Evolutionary conservation across 2,113 vertebrate genomes (phyloP).

Genomic region (Sorex araneus): DNA sequence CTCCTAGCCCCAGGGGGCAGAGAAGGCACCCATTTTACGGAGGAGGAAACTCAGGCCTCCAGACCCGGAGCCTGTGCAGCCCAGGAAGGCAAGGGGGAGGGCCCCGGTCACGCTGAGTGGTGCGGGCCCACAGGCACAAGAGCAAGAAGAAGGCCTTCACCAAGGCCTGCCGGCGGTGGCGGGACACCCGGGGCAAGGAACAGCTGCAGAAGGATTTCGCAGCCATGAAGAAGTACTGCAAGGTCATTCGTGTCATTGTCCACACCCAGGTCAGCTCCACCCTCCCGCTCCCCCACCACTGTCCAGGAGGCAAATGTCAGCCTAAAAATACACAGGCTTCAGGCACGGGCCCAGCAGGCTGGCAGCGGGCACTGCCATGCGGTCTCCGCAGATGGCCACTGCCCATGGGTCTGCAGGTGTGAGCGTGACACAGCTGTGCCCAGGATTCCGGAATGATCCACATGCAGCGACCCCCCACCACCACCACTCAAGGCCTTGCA

Average conservation of each 20-base stretch:
- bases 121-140: constrained; percentile 87
- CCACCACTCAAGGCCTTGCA: no score
- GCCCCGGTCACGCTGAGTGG: neutral
- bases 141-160: constrained; percentile 93
- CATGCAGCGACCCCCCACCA: no score
- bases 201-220: constrained; percentile 92
- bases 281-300: fast-evolving
- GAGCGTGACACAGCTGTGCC: neutral
- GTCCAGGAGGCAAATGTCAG: constrained; percentile 83
- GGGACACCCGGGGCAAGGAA: constrained; percentile 87
- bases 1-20: neutral
- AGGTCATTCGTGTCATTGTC: constrained; percentile 90
- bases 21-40: neutral
- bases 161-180: constrained; percentile 92
- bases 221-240: constrained; percentile 92
- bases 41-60: neutral
- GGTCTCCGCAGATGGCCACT: neutral
- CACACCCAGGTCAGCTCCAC: constrained; percentile 90
- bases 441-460: no score
- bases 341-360: constrained; percentile 43
- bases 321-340: constrained; percentile 90
- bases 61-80: neutral
- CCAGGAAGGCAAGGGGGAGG: neutral
- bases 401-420: neutral
- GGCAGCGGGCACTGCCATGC: fast-evolving